Evolutionary conservation across 2,888 invertebrate species (phyloP).

Genomic region (Acanthosepion esculentum): DNA sequence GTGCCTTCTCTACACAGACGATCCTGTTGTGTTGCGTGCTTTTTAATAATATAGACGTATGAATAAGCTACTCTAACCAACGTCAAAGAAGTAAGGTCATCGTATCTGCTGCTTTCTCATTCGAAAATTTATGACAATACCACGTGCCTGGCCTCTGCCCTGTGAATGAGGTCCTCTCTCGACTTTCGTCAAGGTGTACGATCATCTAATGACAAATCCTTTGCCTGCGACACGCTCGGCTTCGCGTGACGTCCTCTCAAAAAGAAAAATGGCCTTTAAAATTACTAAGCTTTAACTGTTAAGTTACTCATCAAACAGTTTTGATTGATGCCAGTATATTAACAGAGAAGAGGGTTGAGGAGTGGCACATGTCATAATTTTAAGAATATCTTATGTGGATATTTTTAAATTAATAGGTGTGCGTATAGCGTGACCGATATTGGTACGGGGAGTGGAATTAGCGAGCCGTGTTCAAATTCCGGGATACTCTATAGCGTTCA

Average conservation of each 20-base stretch:
- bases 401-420: too few relatives aligned
- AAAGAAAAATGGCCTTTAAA: background rate
- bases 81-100: background rate
- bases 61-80: background rate
- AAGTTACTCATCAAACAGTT: background rate
- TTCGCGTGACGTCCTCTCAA: background rate
- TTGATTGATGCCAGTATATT: too few relatives aligned
- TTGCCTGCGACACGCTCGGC: background rate
- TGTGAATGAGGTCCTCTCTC: background rate
- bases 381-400: too few relatives aligned
- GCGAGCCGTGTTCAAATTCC: too few relatives aligned
- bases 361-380: too few relatives aligned
- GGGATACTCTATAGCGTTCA: too few relatives aligned
- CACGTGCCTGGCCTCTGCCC: conserved; percentile 24
- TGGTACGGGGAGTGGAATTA: too few relatives aligned
- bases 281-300: background rate
- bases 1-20: too few relatives aligned
- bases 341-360: too few relatives aligned
- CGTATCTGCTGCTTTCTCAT: background rate
- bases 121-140: background rate
- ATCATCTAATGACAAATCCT: background rate
- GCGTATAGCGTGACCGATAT: too few relatives aligned
- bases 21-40: too few relatives aligned
- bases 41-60: background rate
- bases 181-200: background rate